Conservation (phyloP, 2,888 invertebrate species). For the Cantharis lateralis region DNA sequence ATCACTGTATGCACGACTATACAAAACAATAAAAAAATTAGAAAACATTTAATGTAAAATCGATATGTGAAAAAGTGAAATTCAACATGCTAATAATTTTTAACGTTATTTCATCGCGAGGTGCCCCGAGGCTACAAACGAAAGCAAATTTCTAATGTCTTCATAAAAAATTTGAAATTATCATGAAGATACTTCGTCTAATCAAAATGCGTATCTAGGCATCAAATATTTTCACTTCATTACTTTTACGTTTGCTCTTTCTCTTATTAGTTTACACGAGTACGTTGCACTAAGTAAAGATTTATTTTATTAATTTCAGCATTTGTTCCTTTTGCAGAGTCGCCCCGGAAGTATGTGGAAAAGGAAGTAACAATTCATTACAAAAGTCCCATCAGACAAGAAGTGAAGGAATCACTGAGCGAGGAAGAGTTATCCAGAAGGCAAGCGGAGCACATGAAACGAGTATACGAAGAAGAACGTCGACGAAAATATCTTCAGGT, state of each 20-base stretch:
- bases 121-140: conserved; percentile 1
- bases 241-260: conserved; percentile 10
- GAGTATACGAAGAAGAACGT: conserved; percentile 86
- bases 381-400: conserved; percentile 84
- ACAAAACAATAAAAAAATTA: background rate
- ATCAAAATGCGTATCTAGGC: background rate
- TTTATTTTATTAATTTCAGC: background rate
- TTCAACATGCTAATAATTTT: conserved; percentile 1
- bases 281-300: background rate
- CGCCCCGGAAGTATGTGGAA: conserved; percentile 87
- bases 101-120: background rate
- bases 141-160: conserved; percentile 13
- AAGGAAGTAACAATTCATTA: conserved; percentile 95
- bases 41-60: background rate
- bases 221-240: conserved; percentile 6
- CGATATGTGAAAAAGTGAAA: conserved; percentile 1
- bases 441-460: conserved; percentile 90
- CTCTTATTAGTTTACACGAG: conserved; percentile 10
- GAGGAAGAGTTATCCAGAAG: conserved; percentile 87
- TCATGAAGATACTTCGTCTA: background rate
- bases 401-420: conserved; percentile 82
- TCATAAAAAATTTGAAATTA: background rate
- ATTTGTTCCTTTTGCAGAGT: conserved; percentile 63
- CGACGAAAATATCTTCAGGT: conserved; percentile 88
- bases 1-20: background rate